phyloP scores from a whole-genome alignment of 2,888 invertebrate genomes.

The Choristoneura rosaceana region DNA sequence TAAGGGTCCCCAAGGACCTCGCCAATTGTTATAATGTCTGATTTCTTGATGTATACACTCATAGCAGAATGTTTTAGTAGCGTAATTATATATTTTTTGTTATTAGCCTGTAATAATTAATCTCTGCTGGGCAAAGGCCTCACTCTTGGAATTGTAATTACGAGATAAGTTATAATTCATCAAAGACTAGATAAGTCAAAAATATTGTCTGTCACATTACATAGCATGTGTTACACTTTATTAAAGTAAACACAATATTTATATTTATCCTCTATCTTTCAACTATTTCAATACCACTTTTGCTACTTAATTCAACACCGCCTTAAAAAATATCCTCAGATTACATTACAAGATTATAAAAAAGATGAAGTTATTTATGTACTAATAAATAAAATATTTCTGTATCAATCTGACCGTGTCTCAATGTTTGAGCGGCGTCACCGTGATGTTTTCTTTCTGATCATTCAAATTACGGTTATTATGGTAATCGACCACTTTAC shows the following conservation, averaged over 20 bases:
- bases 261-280: too few relatives aligned
- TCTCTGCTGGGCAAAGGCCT: too few relatives aligned
- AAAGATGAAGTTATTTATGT: not conserved
- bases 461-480: constrained; percentile 28
- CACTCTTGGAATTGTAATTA: too few relatives aligned
- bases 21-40: not conserved
- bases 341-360: not conserved
- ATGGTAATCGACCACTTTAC: constrained; percentile 30
- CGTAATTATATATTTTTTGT: too few relatives aligned
- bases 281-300: too few relatives aligned
- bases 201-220: too few relatives aligned
- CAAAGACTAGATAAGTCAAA: too few relatives aligned
- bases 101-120: too few relatives aligned
- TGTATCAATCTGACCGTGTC: not conserved
- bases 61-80: too few relatives aligned
- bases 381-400: not conserved
- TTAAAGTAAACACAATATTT: too few relatives aligned
- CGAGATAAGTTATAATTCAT: too few relatives aligned
- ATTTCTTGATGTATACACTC: not conserved
- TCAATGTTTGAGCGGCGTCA: not conserved
- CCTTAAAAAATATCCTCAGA: not conserved
- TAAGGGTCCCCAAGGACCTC: not conserved
- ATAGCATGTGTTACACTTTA: too few relatives aligned
- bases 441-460: constrained; percentile 10
- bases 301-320: not conserved